These are phyloP conservation scores for Anolis sagrei DNA, from an alignment of 2,113 vertebrate species.

Conservation along the genomic window DNA sequence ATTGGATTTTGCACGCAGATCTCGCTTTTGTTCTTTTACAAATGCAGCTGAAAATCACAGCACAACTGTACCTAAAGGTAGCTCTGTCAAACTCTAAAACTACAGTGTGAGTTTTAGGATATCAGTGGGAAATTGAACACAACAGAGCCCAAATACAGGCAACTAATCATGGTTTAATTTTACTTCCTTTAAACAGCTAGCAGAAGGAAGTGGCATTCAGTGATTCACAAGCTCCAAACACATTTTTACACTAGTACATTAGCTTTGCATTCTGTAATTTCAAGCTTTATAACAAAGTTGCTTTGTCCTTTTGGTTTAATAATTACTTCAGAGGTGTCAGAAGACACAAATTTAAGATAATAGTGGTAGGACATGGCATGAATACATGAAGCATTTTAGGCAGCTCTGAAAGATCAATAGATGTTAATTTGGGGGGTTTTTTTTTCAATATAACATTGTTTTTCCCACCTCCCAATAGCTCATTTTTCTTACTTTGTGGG, in stretches of 20 bases:
- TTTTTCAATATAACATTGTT: constrained; percentile 26
- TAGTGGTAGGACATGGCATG: neutral
- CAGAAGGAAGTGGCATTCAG: neutral
- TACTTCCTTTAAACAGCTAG: neutral
- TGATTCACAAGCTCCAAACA: neutral
- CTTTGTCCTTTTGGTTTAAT: neutral
- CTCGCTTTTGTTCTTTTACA: no score
- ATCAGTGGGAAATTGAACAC: no score
- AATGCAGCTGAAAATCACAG: no score
- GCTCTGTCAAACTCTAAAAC: no score
- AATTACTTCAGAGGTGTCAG: neutral
- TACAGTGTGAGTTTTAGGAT: no score
- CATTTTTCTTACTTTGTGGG: constrained; percentile 30
- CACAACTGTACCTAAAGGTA: no score
- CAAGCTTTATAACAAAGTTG: constrained; percentile 14
- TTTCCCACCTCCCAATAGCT: neutral
- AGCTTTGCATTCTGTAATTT: constrained; percentile 1
- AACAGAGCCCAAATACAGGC: neutral
- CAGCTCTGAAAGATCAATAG: no score
- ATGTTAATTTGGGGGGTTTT: constrained; percentile 17
- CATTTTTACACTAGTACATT: neutral
- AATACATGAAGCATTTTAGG: constrained; percentile 18
- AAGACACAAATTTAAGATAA: constrained; percentile 11
- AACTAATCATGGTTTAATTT: neutral
- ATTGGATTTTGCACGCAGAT: no score